A percentile compares a stretch with the other conserved stretches of the same genome.
phyloP scores from a whole-genome alignment of 2,113 vertebrate genomes.

The mouse (Mus musculus) region DNA sequence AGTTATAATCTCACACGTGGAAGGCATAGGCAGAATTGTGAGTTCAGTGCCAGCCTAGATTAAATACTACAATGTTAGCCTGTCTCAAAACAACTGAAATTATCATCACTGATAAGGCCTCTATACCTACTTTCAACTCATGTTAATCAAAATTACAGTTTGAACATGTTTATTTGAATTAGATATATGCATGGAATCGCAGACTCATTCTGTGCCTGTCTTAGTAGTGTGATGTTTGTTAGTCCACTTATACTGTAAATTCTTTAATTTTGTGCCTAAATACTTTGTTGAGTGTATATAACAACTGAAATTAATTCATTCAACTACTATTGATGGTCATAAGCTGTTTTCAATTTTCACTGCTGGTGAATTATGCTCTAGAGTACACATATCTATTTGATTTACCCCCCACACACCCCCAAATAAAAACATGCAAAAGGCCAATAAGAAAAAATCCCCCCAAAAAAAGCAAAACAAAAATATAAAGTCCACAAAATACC shows the following conservation, averaged over 20 bases:
- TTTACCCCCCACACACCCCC: neutral
- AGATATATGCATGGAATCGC: no score
- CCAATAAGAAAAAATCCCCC: neutral
- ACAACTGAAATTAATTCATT: neutral
- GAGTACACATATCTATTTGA: neutral
- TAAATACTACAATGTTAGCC: neutral
- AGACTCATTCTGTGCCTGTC: neutral
- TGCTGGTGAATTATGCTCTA: neutral
- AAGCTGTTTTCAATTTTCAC: neutral
- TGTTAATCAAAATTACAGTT: neutral
- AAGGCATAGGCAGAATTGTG: neutral
- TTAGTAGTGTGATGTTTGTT: neutral
- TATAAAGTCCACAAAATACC: neutral
- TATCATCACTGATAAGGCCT: neutral
- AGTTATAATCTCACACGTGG: neutral
- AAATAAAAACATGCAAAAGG: neutral
- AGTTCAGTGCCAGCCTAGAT: neutral
- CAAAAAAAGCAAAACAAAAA: neutral
- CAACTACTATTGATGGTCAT: neutral
- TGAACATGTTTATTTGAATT: neutral
- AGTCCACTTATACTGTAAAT: no score
- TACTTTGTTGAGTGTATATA: neutral
- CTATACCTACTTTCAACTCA: no score
- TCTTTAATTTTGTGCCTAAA: neutral
- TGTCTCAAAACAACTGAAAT: neutral